These are phyloP conservation scores for Eilema griseolum DNA, from an alignment of 2,888 invertebrate species.

Conservation along the genomic window DNA sequence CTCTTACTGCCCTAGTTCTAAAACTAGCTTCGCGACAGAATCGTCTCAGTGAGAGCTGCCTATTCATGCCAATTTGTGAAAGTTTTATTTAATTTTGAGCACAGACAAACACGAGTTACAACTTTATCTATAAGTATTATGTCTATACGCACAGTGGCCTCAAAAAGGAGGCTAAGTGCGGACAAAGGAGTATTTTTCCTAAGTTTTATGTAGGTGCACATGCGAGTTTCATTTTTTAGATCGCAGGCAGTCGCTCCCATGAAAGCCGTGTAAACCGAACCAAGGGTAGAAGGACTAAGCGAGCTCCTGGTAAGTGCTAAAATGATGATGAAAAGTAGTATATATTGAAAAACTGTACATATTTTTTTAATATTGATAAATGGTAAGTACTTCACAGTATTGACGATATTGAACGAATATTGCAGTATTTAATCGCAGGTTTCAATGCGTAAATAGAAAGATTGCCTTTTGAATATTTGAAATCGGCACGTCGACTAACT, in stretches of 20 bases:
- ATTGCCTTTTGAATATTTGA: conserved; percentile 27
- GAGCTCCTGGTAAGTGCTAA: too few relatives aligned
- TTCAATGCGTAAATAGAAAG: conserved; percentile 19
- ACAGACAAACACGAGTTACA: background rate
- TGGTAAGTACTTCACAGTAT: background rate
- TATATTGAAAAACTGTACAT: background rate
- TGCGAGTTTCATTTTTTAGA: too few relatives aligned
- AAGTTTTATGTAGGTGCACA: too few relatives aligned
- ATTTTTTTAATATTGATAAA: background rate
- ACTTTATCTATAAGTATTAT: too few relatives aligned
- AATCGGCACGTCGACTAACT: conserved; percentile 14
- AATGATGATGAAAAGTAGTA: too few relatives aligned
- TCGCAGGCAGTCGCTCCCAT: too few relatives aligned
- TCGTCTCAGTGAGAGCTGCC: background rate
- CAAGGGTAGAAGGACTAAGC: too few relatives aligned
- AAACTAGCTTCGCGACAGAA: background rate
- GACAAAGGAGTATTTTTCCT: too few relatives aligned
- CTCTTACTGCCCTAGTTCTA: background rate
- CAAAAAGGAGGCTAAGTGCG: too few relatives aligned
- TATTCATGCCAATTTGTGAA: background rate
- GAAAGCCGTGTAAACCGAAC: too few relatives aligned
- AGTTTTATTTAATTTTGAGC: background rate
- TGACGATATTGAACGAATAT: conserved; percentile 10
- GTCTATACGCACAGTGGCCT: too few relatives aligned
- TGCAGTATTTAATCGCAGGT: conserved; percentile 1